phyloP scores from a whole-genome alignment of 2,113 vertebrate species.

The Naja naja region DNA sequence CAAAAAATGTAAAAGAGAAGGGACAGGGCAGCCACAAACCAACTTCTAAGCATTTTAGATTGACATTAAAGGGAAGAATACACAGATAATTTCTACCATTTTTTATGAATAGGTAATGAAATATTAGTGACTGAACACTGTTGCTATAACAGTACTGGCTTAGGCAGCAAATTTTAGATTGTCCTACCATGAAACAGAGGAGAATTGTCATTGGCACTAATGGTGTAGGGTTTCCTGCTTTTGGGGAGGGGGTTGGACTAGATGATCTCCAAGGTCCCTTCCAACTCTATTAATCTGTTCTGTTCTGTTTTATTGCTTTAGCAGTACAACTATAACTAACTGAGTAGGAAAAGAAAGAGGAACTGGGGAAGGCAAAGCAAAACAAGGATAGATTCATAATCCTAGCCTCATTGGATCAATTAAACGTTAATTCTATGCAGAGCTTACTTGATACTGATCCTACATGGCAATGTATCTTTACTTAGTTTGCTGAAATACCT shows the following conservation, averaged over 20 bases:
- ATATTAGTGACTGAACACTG: fast-evolving
- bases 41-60: conserved; percentile 53
- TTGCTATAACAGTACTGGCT: fast-evolving
- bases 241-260: too few species aligned
- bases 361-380: not conserved
- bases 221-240: too few species aligned
- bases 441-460: not conserved
- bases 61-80: conserved; percentile 44
- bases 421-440: not conserved
- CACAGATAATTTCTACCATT: conserved; percentile 25
- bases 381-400: not conserved
- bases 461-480: not conserved
- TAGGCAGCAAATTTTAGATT: not conserved
- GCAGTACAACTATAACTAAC: not conserved
- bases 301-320: not conserved
- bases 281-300: too few species aligned
- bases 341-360: not conserved
- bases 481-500: not conserved
- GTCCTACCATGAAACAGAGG: not conserved
- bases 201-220: not conserved
- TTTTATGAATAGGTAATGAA: conserved; percentile 12
- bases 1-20: conserved; percentile 41
- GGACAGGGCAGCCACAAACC: conserved; percentile 48
- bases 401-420: not conserved
- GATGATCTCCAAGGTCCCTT: too few species aligned